Conservation (phyloP, 1,140 invertebrate genomes). For the Rhopalosiphum maidis region DNA sequence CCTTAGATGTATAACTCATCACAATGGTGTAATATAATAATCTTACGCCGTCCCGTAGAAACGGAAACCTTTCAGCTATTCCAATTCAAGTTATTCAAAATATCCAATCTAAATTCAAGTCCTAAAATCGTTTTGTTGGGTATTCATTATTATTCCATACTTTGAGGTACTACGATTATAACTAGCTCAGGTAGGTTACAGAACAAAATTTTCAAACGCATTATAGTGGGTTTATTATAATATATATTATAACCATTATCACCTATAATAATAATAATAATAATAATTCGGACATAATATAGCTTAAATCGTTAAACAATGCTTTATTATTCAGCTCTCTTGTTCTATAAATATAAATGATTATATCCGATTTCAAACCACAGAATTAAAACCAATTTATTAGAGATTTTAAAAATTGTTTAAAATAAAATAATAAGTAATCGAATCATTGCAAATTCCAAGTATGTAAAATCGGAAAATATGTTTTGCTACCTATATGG, state of each 20-base stretch:
- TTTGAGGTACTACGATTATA: conserved; percentile 5
- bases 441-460: not conserved
- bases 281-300: not conserved
- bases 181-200: not conserved
- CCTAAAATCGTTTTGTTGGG: conserved; percentile 16
- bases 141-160: conserved; percentile 29
- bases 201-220: not conserved
- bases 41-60: not conserved
- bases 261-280: too few species aligned
- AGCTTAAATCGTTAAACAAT: not conserved
- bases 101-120: conserved; percentile 21
- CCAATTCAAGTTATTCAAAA: conserved; percentile 12
- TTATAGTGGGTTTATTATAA: not conserved
- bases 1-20: not conserved
- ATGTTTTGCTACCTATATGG: not conserved
- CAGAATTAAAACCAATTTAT: not conserved
- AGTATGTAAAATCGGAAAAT: too few species aligned
- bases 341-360: not conserved
- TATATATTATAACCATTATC: too few species aligned
- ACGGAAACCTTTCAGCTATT: not conserved
- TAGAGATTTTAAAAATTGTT: not conserved
- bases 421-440: not conserved
- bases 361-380: not conserved
- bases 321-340: not conserved
- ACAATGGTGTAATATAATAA: not conserved